These are phyloP conservation scores for Conistra vaccinii DNA, from an alignment of 2,888 invertebrate genomes.

Conservation along the genomic window DNA sequence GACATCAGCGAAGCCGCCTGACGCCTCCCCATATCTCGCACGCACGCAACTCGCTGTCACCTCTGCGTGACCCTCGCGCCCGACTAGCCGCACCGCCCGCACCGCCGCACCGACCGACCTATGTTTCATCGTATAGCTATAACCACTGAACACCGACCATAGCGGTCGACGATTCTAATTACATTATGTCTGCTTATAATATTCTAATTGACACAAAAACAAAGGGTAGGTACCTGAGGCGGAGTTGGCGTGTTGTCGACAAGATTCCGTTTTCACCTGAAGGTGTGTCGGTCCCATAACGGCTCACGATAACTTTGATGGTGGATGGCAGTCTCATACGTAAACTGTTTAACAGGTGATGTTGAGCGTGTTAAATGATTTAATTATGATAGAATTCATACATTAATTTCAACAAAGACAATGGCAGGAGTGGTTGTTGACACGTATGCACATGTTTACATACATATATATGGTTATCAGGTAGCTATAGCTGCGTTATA, in stretches of 20 bases:
- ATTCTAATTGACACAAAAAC: conserved; percentile 39
- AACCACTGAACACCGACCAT: conserved; percentile 52
- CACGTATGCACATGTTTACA: conserved; percentile 38
- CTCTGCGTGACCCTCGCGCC: conserved; percentile 82
- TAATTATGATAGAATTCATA: conserved; percentile 45
- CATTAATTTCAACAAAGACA: conserved; percentile 50
- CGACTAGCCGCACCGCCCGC: conserved; percentile 67
- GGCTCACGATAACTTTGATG: conserved; percentile 1
- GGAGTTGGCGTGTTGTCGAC: conserved; percentile 10
- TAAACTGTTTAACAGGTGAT: conserved; percentile 19
- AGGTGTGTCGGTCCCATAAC: conserved; percentile 42
- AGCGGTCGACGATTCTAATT: conserved; percentile 57
- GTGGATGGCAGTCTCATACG: neutral
- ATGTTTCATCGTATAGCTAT: conserved; percentile 52
- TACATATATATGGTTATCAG: conserved; percentile 21
- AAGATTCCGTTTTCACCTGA: conserved; percentile 30
- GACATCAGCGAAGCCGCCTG: conserved; percentile 81
- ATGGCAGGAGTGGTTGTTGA: conserved; percentile 31
- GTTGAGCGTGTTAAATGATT: conserved; percentile 25
- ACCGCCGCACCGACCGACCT: conserved; percentile 67
- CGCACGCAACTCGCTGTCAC: conserved; percentile 80
- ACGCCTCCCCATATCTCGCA: conserved; percentile 82
- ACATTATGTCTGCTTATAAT: conserved; percentile 47
- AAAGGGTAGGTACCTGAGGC: conserved; percentile 19
- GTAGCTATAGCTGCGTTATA: conserved; percentile 4